Evolutionary conservation across 2,113 vertebrate genomes (phyloP), one percentile per base, ranked within the genome.

Genomic region (Embiotoca jacksoni): DNA sequence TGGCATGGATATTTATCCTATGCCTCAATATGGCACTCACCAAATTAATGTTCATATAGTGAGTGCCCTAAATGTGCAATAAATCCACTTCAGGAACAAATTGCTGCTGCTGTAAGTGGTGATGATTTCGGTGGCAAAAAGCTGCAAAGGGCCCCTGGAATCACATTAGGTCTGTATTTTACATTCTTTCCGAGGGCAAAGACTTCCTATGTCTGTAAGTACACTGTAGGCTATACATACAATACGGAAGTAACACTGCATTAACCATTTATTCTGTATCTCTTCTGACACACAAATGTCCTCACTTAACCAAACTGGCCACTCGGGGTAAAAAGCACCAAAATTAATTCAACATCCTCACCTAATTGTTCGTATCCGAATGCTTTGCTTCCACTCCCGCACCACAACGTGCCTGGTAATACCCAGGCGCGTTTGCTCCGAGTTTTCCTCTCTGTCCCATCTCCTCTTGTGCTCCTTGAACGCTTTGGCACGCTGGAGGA

Each of bases 361-460:
- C 97, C 96, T 65, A 98, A 85, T 50, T 97, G 90, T 0, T 94
- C 91, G 69, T 94, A 93, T 67, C 91, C 86, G 3, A 39, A 61
- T 0, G 97, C 97, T 32, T 85, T 94, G 84, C 92, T 92, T 0
- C 97, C 97, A 0, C 85, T 84, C 0, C 97, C 97, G 50, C 97
- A 98, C 97, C 97, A 98, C 44, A 97, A 85, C 0, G 97, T 98
- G 15, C 97, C 97, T 0, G 97, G 97, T 4, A 97, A 80, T 2
- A 94, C 93, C 95, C 92, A 96, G 5, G 95, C 89, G 56, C 97
- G 95, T 64, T 94, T 95, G 33, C 41, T 46, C 3, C 76, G 80
- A 9, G 3, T 23, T 67, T 44, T 87, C 1, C 9, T 11, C 46
- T 30, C 73, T 3, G 53, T 1, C 8, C 30, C 68, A 0, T 47